A percentile compares a stretch with the other conserved stretches of the same genome.
phyloP scores from a whole-genome alignment of 1,140 invertebrate genomes.

The Drosophila murphyi region DNA sequence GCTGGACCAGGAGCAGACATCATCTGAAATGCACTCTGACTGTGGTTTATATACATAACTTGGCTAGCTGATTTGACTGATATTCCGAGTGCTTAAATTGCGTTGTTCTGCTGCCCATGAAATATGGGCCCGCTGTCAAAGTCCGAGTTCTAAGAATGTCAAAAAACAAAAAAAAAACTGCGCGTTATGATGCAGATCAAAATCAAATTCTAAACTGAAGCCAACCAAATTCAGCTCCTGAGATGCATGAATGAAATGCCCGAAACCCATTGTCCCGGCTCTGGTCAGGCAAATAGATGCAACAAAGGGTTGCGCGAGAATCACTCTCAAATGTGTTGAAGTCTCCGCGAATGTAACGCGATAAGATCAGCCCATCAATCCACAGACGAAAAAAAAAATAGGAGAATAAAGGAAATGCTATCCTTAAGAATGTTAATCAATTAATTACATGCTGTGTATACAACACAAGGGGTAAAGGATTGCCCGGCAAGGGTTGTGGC shows the following conservation, averaged over 20 bases:
- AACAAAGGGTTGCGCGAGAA: constrained; percentile 56
- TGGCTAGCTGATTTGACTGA: constrained; percentile 36
- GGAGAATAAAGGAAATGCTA: constrained; percentile 47
- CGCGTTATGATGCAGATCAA: constrained; percentile 57
- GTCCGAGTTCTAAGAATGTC: constrained; percentile 63
- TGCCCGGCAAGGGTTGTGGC: constrained; percentile 51
- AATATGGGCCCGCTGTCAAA: constrained; percentile 36
- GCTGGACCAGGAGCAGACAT: constrained; percentile 51
- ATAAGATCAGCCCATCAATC: constrained; percentile 79
- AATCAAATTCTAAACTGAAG: constrained; percentile 30
- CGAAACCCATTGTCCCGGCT: constrained; percentile 51
- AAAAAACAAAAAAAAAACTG: constrained; percentile 46
- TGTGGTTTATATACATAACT: constrained; percentile 7
- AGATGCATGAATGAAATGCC: constrained; percentile 53
- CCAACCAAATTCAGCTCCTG: constrained; percentile 24
- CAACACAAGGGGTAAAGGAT: constrained; percentile 50
- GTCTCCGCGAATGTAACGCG: constrained; percentile 69
- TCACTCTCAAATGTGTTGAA: constrained; percentile 55
- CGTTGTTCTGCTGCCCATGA: constrained; percentile 20
- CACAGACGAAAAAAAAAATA: background rate
- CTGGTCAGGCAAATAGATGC: constrained; percentile 54
- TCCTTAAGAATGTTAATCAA: constrained; percentile 82
- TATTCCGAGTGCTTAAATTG: constrained; percentile 52
- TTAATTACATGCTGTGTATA: constrained; percentile 78
- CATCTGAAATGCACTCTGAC: background rate